These are phyloP conservation scores for Butastur rufipennis DNA, from an alignment of 2,113 vertebrate genomes.

Conservation along the genomic window DNA sequence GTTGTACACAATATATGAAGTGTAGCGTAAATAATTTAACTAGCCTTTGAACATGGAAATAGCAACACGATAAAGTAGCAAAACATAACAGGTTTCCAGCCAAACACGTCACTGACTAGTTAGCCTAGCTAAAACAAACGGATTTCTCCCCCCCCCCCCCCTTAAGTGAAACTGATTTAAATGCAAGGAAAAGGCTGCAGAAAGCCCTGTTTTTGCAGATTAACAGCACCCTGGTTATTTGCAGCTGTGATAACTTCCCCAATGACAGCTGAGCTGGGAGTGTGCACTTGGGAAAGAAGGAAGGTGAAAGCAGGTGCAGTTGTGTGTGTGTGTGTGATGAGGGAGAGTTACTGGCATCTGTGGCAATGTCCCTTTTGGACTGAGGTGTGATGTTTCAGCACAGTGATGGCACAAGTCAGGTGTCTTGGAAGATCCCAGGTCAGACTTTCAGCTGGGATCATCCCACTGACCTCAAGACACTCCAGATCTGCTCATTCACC, in stretches of 20 bases:
- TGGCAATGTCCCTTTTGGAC: not conserved
- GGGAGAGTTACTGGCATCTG: not conserved
- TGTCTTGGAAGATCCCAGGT: not conserved
- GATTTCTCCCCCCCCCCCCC: too few species aligned
- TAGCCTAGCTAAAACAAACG: not conserved
- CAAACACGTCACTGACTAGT: constrained; percentile 22
- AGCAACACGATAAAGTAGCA: constrained; percentile 43
- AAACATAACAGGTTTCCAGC: constrained; percentile 42
- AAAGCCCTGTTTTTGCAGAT: not conserved
- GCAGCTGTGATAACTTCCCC: not conserved
- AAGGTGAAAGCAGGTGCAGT: not conserved
- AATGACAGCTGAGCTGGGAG: not conserved
- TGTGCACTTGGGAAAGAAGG: not conserved
- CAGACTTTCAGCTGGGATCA: not conserved
- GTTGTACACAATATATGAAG: constrained; percentile 57
- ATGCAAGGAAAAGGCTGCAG: not conserved
- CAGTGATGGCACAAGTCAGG: rapidly evolving
- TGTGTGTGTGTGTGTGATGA: not conserved
- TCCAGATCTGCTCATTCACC: not conserved
- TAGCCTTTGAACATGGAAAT: constrained; percentile 58
- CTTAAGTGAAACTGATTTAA: not conserved
- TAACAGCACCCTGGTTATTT: not conserved
- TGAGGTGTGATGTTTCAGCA: not conserved
- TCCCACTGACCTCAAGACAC: not conserved
- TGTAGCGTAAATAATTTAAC: constrained; percentile 61